These are phyloP conservation scores for Notechis scutatus DNA, from an alignment of 2,113 vertebrate genomes.

Conservation along the genomic window DNA sequence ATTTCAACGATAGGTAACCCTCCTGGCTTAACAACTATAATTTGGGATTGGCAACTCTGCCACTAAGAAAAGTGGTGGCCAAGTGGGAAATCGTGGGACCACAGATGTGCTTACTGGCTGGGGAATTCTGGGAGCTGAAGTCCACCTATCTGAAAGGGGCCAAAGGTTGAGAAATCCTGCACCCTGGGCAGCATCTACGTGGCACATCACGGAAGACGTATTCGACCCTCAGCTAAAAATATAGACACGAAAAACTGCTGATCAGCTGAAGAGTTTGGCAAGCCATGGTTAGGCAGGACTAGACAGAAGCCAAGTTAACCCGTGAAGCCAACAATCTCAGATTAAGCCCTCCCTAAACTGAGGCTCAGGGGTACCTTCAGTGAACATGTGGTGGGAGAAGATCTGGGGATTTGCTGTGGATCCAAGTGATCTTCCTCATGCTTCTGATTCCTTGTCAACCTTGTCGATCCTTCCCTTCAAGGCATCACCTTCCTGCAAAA, in stretches of 20 bases:
- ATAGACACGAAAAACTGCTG: neutral
- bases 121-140: neutral
- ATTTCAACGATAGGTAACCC: neutral
- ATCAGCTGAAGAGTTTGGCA: neutral
- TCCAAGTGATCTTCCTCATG: slow-evolving; percentile 18
- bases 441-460: neutral
- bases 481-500: slow-evolving; percentile 15
- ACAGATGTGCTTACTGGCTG: neutral
- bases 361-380: slow-evolving; percentile 33
- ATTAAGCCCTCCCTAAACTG: too few relatives aligned
- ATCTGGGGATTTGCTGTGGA: neutral
- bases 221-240: neutral
- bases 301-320: neutral
- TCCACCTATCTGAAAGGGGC: neutral
- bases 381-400: accelerated
- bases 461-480: neutral
- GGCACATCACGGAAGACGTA: neutral
- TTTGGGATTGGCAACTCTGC: neutral
- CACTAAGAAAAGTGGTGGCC: neutral
- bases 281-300: neutral
- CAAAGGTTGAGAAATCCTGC: neutral
- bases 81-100: neutral
- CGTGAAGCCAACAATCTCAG: neutral
- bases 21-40: neutral
- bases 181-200: neutral